These are phyloP conservation scores for Calidris pugnax DNA, from an alignment of 2,113 vertebrate species.

Conservation along the genomic window DNA sequence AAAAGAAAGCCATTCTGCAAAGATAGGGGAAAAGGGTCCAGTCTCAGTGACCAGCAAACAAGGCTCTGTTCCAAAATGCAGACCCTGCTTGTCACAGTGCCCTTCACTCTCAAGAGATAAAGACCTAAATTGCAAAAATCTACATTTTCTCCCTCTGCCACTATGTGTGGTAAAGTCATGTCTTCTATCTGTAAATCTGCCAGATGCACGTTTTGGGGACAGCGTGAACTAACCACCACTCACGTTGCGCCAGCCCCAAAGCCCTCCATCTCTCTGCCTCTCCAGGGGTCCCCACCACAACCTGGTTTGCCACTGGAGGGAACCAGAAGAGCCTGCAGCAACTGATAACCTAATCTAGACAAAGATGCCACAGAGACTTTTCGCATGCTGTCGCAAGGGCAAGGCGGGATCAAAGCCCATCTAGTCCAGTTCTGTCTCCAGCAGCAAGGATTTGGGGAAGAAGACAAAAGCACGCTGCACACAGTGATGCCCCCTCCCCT, in stretches of 20 bases:
- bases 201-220: background rate
- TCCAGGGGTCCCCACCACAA: background rate
- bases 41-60: background rate
- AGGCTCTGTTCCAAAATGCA: background rate
- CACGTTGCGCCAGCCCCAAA: accelerated
- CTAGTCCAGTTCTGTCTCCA: background rate
- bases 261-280: background rate
- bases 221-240: background rate
- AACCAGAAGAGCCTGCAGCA: background rate
- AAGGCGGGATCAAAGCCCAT: background rate
- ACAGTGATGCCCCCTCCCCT: background rate
- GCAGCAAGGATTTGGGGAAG: background rate
- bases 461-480: background rate
- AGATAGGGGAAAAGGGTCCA: background rate
- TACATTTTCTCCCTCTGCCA: background rate
- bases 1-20: background rate
- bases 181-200: background rate
- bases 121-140: background rate
- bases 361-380: background rate
- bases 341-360: background rate
- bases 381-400: accelerated
- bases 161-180: background rate
- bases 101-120: background rate
- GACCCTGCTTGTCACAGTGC: background rate
- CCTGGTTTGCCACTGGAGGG: background rate